Conservation (phyloP, 2,888 invertebrate species). For the Metacarcinus magister region DNA sequence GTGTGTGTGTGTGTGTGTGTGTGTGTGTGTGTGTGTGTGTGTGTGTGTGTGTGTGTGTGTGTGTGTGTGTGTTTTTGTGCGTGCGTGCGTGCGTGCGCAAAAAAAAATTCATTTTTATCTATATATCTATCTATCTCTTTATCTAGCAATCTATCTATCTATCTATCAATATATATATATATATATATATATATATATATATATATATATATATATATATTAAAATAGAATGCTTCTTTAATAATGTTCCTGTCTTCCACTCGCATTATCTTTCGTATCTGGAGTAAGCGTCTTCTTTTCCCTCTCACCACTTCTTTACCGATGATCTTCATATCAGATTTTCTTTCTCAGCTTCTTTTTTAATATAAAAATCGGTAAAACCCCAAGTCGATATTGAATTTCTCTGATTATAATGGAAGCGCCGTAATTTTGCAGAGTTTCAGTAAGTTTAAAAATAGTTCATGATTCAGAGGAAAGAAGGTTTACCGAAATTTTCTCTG, state of each 20-base stretch:
- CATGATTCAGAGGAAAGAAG: constrained; percentile 26
- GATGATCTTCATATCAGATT: constrained; percentile 12
- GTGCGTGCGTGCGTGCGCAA: not conserved
- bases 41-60: not conserved
- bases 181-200: constrained; percentile 21
- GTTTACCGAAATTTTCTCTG: not conserved
- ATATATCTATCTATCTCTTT: too few relatives aligned
- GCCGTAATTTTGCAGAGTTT: constrained; percentile 1
- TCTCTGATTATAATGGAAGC: not conserved
- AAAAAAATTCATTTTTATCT: not conserved
- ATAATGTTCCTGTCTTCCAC: not conserved
- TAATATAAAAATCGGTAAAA: constrained; percentile 3
- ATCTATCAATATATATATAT: not conserved
- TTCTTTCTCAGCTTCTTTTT: not conserved
- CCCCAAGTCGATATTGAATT: constrained; percentile 13
- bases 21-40: not conserved
- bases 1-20: not conserved
- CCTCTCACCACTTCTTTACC: not conserved
- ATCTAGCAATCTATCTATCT: not conserved
- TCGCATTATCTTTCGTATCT: not conserved
- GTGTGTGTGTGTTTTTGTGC: not conserved
- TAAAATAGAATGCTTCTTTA: not conserved
- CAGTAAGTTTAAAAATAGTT: constrained; percentile 15
- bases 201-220: constrained; percentile 49
- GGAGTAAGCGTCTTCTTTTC: not conserved